Evolutionary conservation across 2,797 vertebrate genomes (phyloP), one percentile per base, ranked within the genome.

Genomic region (Notolabrus celidotus): DNA sequence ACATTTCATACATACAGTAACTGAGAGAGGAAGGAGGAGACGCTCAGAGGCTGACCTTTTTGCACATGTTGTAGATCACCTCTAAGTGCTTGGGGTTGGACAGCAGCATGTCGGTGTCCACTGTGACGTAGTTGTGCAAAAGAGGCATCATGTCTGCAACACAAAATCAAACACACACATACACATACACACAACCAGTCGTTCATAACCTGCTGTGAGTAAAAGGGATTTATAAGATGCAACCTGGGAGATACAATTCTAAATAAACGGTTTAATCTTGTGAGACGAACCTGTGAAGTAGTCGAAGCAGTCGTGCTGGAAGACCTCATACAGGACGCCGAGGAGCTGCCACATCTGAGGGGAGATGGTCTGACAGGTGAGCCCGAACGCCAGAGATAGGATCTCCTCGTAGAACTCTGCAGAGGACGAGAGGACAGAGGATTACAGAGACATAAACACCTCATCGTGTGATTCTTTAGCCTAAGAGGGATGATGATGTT

Each of bases 401-500:
- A 98, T 97, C 93, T 99, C 98, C 93, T 99, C 97, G 4, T 99
- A 99, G 86, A 99, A 99, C 85, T 99, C 98, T 99, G 92, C 62
- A 59, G n/a, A 38, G 23, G 41, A 55, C 25, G 41, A 7, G 38
- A 47, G 7, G 29, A 31, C n/a, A n/a, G 45, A 47, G 11, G 22
- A 47, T 3, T 33, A 33, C 33, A 33, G 25, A 5, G 25, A 27
- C 25, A 5, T 27, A n/a, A n/a, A n/a, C n/a, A n/a, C n/a, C n/a
- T n/a, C n/a, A n/a, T n/a, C n/a, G n/a, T n/a, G n/a, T n/a, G n/a
- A n/a, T n/a, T n/a, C n/a, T n/a, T n/a, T n/a, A n/a, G n/a, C n/a
- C n/a, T n/a, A n/a, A 5, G 29, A 7, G 3, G 29, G 7, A 31
- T 31, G 31, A 31, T n/a, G 29, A 31, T 31, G 5, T 31, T 31